Evolutionary conservation across 2,888 invertebrate species (phyloP), one percentile per base, ranked within the genome.

Genomic region (Ophion ellenae): DNA sequence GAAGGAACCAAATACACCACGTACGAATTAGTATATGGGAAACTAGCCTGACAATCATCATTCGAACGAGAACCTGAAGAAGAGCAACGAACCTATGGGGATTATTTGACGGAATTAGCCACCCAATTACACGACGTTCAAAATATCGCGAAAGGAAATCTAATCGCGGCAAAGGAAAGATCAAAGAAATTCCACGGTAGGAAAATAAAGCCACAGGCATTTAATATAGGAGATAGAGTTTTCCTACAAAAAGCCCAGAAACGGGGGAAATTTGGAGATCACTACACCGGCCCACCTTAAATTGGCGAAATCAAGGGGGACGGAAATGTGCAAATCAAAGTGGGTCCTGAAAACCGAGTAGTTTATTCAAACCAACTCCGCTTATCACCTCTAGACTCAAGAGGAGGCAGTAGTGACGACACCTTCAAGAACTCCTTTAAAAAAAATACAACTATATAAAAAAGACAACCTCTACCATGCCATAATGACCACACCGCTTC

Each of bases 61-160:
- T 80, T 14, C 20, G n/a, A 77, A 14, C n/a, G 45, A 0, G 70
- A 63, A 53, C 53, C n/a, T n/a, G n/a, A n/a, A n/a, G n/a, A n/a
- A n/a, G n/a, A n/a, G n/a, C n/a, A n/a, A n/a, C n/a, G n/a, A 10
- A 85, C 85, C 2, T 82, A 85, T 32, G 20, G 79, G 53, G 84
- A 79, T n/a, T 86, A 81, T 59, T 36, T 77, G 10, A 63, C 28
- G 2, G 66, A 83, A 17, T 6, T 66, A 10, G 45, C 61, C 1
- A 81, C 45, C 0, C 64, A 36, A 61, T 10, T 74, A 7, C 53
- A 73, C 7, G 40, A 76, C 4, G 20, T 71, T 6, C 63, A 70
- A 47, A 20, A 32, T 14, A 74, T 84, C 4, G 87, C 87, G 3
- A 76, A 63, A 20, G 67, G 61, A 24, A 80, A 87, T 53, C 45